Conservation (phyloP, 2,113 vertebrate species). For the Ginglymostoma cirratum region DNA sequence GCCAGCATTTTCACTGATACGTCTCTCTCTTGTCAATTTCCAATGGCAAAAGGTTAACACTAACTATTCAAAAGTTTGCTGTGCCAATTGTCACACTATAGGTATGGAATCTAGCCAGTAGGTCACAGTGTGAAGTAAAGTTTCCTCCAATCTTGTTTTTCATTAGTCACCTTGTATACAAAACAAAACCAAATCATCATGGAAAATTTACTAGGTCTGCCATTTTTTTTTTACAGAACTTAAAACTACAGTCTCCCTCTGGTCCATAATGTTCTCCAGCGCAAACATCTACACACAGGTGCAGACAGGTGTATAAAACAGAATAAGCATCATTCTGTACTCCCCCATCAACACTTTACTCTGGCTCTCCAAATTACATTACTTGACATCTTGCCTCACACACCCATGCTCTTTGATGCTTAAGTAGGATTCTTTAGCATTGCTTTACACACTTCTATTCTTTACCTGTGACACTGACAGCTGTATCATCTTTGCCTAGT, state of each 20-base stretch:
- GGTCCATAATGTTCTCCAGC: background rate
- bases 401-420: slow-evolving; percentile 32
- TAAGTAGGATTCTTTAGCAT: slow-evolving; percentile 34
- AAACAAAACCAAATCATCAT: background rate
- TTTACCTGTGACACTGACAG: slow-evolving; percentile 31
- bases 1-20: background rate
- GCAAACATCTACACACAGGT: background rate
- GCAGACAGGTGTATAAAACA: background rate
- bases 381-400: slow-evolving; percentile 28
- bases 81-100: background rate
- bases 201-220: background rate
- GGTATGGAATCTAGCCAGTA: background rate
- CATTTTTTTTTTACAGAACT: background rate
- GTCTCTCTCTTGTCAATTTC: background rate
- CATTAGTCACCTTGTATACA: background rate
- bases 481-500: slow-evolving; percentile 29
- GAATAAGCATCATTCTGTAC: background rate
- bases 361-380: background rate
- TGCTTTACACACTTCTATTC: slow-evolving; percentile 18
- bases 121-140: background rate
- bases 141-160: background rate
- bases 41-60: background rate
- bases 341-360: background rate
- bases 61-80: background rate
- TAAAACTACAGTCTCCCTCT: background rate